Percentiles rank a stretch among this genome's conserved stretches.
Evolutionary conservation across 2,797 vertebrate genomes (phyloP).

Genomic region (Eleutherodactylus coqui): DNA sequence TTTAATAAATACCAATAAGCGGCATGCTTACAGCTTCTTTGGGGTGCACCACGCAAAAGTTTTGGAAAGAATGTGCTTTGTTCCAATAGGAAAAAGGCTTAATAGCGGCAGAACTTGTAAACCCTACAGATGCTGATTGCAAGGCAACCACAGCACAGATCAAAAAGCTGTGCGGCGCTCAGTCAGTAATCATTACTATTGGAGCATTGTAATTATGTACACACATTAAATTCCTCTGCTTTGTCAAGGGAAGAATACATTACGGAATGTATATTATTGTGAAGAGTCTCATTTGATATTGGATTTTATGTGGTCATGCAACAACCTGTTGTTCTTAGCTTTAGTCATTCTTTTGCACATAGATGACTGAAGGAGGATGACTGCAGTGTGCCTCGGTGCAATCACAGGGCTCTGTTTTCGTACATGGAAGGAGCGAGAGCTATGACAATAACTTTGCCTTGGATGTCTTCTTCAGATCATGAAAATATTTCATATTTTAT

Average conservation of each 20-base stretch:
- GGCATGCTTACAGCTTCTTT: not conserved
- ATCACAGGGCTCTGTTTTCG: not conserved
- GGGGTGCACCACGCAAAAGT: not conserved
- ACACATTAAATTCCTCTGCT: constrained; percentile 2
- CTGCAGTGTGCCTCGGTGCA: constrained; percentile 2
- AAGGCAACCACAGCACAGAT: not conserved
- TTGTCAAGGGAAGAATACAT: not conserved
- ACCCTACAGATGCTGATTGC: not conserved
- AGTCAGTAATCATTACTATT: constrained; percentile 8
- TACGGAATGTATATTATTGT: not conserved
- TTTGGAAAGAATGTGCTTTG: not conserved
- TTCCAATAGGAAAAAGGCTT: not conserved
- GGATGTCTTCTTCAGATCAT: not conserved
- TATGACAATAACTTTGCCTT: not conserved
- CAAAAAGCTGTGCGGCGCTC: not conserved
- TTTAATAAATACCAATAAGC: not conserved
- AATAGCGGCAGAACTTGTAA: not conserved
- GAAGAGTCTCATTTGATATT: not conserved
- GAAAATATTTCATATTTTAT: not conserved
- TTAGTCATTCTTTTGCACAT: not conserved
- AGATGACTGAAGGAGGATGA: constrained; percentile 4
- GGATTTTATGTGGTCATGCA: not conserved
- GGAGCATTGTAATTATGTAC: not conserved
- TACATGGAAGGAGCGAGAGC: not conserved
- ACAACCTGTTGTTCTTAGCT: constrained; percentile 6